phyloP scores from a whole-genome alignment of 2,888 invertebrate species.

The Leptarthrus brevirostris region DNA sequence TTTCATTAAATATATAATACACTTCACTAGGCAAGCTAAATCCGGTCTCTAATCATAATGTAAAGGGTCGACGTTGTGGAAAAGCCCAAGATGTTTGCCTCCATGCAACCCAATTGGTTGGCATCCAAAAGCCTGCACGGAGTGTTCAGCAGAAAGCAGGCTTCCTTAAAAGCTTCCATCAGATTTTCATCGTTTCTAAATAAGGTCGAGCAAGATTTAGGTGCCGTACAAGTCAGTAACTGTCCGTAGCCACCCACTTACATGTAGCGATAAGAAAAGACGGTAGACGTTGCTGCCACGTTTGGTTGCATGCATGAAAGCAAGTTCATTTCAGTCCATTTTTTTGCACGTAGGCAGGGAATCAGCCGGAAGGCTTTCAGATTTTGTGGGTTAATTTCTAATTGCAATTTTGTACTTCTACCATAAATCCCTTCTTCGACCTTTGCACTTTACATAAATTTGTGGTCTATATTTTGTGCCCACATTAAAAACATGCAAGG shows the following conservation, averaged over 20 bases:
- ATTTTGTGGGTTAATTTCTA: slow-evolving; percentile 14
- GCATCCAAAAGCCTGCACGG: slow-evolving; percentile 5
- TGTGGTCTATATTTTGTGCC: neutral
- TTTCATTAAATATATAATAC: slow-evolving; percentile 41
- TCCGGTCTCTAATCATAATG: slow-evolving; percentile 23
- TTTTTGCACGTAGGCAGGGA: neutral
- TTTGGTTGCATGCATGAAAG: neutral
- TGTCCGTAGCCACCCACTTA: neutral
- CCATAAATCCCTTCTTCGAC: neutral
- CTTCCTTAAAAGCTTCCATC: slow-evolving; percentile 25
- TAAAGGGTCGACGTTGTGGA: slow-evolving; percentile 9
- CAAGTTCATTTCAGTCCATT: neutral
- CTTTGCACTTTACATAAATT: neutral
- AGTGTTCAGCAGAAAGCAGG: slow-evolving; percentile 8
- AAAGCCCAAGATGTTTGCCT: slow-evolving; percentile 14
- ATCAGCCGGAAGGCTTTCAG: neutral
- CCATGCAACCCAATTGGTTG: slow-evolving; percentile 28
- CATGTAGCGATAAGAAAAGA: neutral
- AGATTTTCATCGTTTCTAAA: slow-evolving; percentile 29
- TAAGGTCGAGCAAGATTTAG: neutral
- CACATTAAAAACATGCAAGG: neutral
- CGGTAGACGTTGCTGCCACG: neutral
- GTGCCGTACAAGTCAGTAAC: slow-evolving; percentile 7
- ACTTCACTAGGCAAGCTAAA: slow-evolving; percentile 21
- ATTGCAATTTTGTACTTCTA: slow-evolving; percentile 4